Conservation (phyloP, 2,113 vertebrate species). For the Peucedramus taeniatus region DNA sequence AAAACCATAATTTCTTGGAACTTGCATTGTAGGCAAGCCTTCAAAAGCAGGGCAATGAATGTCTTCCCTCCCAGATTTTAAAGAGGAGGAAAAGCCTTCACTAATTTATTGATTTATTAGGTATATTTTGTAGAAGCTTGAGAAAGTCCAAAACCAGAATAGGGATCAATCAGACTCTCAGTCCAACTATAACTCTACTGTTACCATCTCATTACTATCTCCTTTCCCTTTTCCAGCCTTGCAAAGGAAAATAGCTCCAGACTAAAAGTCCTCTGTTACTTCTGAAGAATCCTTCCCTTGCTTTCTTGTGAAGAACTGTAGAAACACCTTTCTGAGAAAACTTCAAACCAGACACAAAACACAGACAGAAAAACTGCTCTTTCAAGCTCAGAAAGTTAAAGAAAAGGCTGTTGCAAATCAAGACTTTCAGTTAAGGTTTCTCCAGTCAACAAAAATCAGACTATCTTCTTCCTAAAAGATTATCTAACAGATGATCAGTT, state of each 20-base stretch:
- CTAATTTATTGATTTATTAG: not conserved
- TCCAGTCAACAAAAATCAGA: not conserved
- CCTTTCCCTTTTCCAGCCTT: not conserved
- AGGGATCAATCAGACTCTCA: not conserved
- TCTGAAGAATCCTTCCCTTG: not conserved
- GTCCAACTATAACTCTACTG: not conserved
- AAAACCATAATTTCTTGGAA: not conserved
- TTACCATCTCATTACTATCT: not conserved
- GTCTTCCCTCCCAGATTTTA: not conserved
- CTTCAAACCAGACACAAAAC: not conserved
- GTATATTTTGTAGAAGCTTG: not conserved
- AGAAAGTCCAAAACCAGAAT: not conserved
- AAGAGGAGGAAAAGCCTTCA: not conserved
- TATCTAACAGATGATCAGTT: not conserved
- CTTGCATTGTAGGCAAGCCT: not conserved
- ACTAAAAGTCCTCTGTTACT: not conserved
- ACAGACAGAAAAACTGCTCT: not conserved
- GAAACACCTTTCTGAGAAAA: not conserved
- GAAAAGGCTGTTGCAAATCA: not conserved
- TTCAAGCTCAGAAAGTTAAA: not conserved
- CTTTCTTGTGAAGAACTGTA: not conserved
- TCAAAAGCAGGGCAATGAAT: not conserved
- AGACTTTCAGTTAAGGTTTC: not conserved
- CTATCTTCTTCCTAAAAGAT: not conserved
- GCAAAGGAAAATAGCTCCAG: not conserved